These are phyloP conservation scores for Amphiprion ocellaris DNA, from an alignment of 2,113 vertebrate genomes.

Conservation along the genomic window DNA sequence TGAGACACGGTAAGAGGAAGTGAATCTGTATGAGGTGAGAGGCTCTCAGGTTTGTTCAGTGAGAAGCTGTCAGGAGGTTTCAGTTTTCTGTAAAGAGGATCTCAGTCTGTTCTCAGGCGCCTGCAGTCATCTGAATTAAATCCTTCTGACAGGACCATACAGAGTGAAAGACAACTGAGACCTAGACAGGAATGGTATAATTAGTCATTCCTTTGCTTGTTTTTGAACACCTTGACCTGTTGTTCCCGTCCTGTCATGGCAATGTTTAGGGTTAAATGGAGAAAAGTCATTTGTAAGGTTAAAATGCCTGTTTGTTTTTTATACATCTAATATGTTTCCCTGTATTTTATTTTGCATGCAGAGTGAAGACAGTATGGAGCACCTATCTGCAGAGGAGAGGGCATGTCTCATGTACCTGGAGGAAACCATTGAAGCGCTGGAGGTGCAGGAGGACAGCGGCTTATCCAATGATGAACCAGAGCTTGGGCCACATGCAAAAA, in stretches of 20 bases:
- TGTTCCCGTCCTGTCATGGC: not conserved
- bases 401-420: slow-evolving; percentile 94
- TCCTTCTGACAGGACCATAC: slow-evolving; percentile 27
- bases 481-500: slow-evolving; percentile 1
- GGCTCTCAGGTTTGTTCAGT: slow-evolving; percentile 19
- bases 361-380: slow-evolving; percentile 91
- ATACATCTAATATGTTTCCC: not conserved
- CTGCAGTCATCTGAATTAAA: slow-evolving; percentile 30
- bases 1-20: slow-evolving; percentile 1
- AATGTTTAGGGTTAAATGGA: slow-evolving; percentile 4
- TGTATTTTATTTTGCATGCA: slow-evolving; percentile 62
- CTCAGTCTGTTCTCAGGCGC: slow-evolving; percentile 6
- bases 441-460: slow-evolving; percentile 90
- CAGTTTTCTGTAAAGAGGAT: slow-evolving; percentile 9
- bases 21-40: slow-evolving; percentile 11
- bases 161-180: not conserved
- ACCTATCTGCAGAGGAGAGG: slow-evolving; percentile 91
- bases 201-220: slow-evolving; percentile 39
- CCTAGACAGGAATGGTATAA: not conserved
- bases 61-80: not conserved
- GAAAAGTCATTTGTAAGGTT: not conserved
- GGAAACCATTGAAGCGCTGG: slow-evolving; percentile 92
- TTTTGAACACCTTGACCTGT: slow-evolving; percentile 43
- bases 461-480: slow-evolving; percentile 86
- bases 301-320: not conserved